phyloP scores from a whole-genome alignment of 64 coral and sea anemone species.

The Anthopleura sola region DNA sequence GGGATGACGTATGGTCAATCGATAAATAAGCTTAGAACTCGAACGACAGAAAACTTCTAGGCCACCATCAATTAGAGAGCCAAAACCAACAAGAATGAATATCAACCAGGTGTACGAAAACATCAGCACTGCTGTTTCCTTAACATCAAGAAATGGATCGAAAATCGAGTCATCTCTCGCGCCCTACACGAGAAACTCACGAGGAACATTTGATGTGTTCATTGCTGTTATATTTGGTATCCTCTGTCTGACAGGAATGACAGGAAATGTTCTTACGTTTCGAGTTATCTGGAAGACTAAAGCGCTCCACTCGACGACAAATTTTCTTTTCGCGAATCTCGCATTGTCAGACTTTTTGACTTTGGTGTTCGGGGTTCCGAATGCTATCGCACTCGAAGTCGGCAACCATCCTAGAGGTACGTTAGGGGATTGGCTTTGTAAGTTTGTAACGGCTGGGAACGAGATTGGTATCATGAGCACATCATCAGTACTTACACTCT shows the following conservation, averaged over 20 bases:
- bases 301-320: constrained; percentile 10
- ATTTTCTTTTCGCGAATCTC: constrained; percentile 28
- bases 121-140: background rate
- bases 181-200: background rate
- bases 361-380: background rate
- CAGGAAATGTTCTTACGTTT: background rate
- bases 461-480: constrained; percentile 8
- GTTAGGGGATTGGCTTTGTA: constrained; percentile 42
- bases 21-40: no score
- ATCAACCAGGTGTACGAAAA: background rate
- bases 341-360: constrained; percentile 15
- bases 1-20: no score
- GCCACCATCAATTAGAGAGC: no score
- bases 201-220: background rate
- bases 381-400: background rate
- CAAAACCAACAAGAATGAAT: background rate
- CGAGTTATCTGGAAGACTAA: constrained; percentile 12
- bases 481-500: constrained; percentile 33
- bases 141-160: background rate
- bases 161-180: background rate
- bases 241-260: background rate
- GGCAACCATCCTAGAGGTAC: background rate
- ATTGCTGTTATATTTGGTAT: background rate
- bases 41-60: no score
- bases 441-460: constrained; percentile 28